Base-by-base conservation (phyloP, 2,888 invertebrate species). In the Gryllus longicercus region DNA sequence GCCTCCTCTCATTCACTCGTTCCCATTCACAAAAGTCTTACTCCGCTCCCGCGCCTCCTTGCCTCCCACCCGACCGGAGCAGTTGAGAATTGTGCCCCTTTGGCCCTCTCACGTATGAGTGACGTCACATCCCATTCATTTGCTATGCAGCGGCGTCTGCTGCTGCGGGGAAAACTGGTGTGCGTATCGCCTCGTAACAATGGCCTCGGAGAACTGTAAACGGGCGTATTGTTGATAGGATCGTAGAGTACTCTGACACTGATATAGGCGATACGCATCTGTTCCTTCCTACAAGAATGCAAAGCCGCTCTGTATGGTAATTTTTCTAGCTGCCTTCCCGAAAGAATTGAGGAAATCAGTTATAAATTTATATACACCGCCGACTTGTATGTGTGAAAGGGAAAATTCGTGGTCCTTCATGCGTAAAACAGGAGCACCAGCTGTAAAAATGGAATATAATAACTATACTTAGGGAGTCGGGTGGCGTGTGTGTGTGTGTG, bases 81-180 rank as follows among this genome's bases (percentile, higher is more conserved):
- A 63, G 14, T 63, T 63, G 63, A 63, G n/a, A 63, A 63, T 63
- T n/a, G 63, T 63, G 14, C 63, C 63, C 63, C 63, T 63, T n/a
- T 14, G 14, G 16, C 63, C 63, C 63, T 63, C 63, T 14, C 63
- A 63, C 63, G 63, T 63, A 63, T 63, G 63, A 63, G 63, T 63
- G 63, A 63, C 63, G 63, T 63, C 63, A 63, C n/a, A 63, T 63
- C 63, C 63, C 63, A 63, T 63, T 63, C 63, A 63, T 63, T 63
- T 63, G 63, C 63, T 63, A 63, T 63, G 63, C 63, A 63, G 63
- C 63, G 63, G 16, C 63, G 63, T 63, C 63, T 63, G 14, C 63
- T 5, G 38, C 63, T 63, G n/a, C 63, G n/a, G 63, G n/a, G 63
- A 63, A 63, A 63, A 63, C 63, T 63, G 63, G 63, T n/a, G n/a